Percentiles rank a stretch among this genome's conserved stretches.
phyloP scores from a whole-genome alignment of 2,113 vertebrate species.

The Nerophis ophidion region DNA sequence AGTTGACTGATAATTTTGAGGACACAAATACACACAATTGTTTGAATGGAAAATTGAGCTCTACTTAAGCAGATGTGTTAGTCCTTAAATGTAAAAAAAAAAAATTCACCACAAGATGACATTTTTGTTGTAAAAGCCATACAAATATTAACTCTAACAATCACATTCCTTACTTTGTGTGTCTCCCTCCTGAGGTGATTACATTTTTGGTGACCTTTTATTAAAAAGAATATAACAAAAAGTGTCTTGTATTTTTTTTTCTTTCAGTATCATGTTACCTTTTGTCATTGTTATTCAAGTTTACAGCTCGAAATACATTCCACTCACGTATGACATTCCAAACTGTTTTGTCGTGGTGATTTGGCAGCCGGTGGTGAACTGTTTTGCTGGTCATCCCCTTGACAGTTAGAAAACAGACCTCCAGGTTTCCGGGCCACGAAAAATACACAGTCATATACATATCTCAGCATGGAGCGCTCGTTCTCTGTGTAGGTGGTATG shows the following conservation, averaged over 20 bases:
- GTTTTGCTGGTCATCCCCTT: slow-evolving; percentile 25
- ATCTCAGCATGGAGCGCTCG: slow-evolving; percentile 93
- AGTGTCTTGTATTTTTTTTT: slow-evolving; percentile 2
- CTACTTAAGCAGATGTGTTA: background rate
- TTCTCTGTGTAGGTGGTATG: slow-evolving; percentile 96
- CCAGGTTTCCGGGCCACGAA: slow-evolving; percentile 92
- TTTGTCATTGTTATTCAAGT: background rate
- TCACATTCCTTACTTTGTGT: background rate
- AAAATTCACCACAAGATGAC: background rate
- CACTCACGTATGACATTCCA: slow-evolving; percentile 53
- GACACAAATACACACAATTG: too few relatives aligned
- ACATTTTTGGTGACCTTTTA: slow-evolving; percentile 15
- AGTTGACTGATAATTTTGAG: background rate
- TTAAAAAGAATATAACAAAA: slow-evolving; percentile 31
- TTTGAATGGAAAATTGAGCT: background rate
- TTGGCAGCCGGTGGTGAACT: slow-evolving; percentile 47
- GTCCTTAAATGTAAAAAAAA: background rate
- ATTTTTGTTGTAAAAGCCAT: too few relatives aligned
- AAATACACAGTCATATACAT: slow-evolving; percentile 93
- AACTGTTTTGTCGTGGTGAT: slow-evolving; percentile 40
- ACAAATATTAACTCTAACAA: background rate
- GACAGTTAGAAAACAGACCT: slow-evolving; percentile 43
- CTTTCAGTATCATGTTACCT: slow-evolving; percentile 3
- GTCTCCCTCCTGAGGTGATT: background rate
- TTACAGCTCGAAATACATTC: slow-evolving; percentile 4